Base-by-base conservation (phyloP, 2,113 vertebrate species). In the Rhinoderma darwinii region DNA sequence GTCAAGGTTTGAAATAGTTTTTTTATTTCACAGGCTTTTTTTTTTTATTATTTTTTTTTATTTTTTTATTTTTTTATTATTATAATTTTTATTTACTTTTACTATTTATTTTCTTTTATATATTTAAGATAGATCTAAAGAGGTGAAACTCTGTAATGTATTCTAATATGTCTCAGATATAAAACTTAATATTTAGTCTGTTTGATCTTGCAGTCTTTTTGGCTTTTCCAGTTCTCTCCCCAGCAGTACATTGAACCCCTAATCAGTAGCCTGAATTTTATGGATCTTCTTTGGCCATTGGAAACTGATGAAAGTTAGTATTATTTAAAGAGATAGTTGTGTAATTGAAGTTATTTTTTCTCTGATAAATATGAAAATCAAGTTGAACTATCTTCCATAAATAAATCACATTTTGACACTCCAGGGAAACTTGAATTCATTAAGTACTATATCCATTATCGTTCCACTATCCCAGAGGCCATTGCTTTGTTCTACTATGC, bases 341-440 rank as follows among this genome's bases (percentile, higher is more conserved):
- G 17, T n/a, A 75, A 50, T 51, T 27, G n/a, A n/a, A n/a, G n/a
- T 30, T 5, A 47, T 47, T 12, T 47, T 15, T 50, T 32, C 25
- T 27, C 32, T 47, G 5, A 47, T 76, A 50, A 77, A 75, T 44
- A 75, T 75, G 25, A 41, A 84, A 37, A 44, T 30, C 70, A 84
- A 63, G 37, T 61, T 30, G 32, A 15, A 72, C 68, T 84, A 20
- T 84, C 83, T 27, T 30, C 72, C 51, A 84, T 11, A 84, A 74
- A 47, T 30, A 76, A 84, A 76, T 84, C 5, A 56, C 35, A 32
- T 76, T 84, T 50, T 76, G 83, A 63, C 83, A 76, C 8, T 44
- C 83, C 37, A 59, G 22, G 83, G 50, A 56, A 84, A 39, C 50
- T 59, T 30, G 47, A 84, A 76, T 84, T 76, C 72, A 84, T 84